These are phyloP conservation scores for Thomomys bottae DNA, from an alignment of 2,113 vertebrate species.

Conservation along the genomic window DNA sequence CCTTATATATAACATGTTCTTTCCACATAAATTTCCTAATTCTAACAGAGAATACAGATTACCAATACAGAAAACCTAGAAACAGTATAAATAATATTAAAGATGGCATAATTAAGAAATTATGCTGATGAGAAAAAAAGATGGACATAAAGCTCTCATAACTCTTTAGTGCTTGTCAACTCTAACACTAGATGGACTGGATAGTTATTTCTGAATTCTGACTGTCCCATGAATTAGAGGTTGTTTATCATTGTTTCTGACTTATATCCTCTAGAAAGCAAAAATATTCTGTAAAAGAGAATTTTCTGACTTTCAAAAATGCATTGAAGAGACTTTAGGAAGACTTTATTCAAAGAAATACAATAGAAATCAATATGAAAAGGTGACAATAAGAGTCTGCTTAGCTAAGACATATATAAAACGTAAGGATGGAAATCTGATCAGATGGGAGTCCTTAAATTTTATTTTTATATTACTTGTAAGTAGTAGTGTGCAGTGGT, in stretches of 20 bases:
- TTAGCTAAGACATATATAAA: no score
- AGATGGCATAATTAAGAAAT: neutral
- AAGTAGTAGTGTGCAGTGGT: no score
- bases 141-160: neutral
- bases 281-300: no score
- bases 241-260: neutral
- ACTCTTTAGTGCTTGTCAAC: neutral
- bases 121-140: rapidly evolving
- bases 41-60: neutral
- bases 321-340: neutral
- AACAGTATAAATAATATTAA: neutral
- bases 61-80: neutral
- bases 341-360: neutral
- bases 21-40: neutral
- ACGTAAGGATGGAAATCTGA: no score
- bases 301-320: neutral
- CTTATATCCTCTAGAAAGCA: rapidly evolving
- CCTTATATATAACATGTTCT: no score
- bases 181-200: neutral
- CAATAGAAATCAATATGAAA: neutral
- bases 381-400: no score
- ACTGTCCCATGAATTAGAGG: neutral
- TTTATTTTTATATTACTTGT: no score
- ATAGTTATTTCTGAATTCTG: neutral
- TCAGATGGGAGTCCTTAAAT: no score